Evolutionary conservation across 1,140 invertebrate species (phyloP).

Genomic region (Heterodera carotae): DNA sequence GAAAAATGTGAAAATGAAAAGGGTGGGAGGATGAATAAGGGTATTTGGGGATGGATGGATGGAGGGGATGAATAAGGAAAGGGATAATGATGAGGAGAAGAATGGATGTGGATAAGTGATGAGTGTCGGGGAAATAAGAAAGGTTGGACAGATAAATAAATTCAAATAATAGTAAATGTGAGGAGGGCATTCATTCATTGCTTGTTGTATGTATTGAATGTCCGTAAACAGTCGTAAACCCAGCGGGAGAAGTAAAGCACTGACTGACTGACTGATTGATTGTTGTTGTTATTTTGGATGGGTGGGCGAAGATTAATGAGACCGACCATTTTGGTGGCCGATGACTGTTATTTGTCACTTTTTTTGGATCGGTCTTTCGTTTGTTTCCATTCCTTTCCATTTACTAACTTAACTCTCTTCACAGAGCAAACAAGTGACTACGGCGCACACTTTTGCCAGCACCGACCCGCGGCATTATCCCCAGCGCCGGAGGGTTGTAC

Average conservation of each 20-base stretch:
- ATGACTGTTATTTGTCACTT: neutral
- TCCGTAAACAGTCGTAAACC: neutral
- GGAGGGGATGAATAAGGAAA: neutral
- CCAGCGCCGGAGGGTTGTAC: constrained; percentile 48
- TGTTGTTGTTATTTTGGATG: too few species aligned
- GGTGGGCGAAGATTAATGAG: neutral
- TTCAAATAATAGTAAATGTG: too few species aligned
- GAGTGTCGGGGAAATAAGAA: too few species aligned
- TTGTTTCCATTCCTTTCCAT: too few species aligned
- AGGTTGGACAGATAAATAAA: too few species aligned
- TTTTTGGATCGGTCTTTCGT: neutral
- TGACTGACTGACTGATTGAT: too few species aligned
- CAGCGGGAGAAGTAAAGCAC: neutral
- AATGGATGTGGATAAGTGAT: neutral
- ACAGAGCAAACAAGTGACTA: constrained; percentile 53
- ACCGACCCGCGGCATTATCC: constrained; percentile 53
- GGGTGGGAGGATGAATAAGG: too few species aligned
- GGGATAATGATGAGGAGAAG: neutral
- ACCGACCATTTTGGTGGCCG: neutral
- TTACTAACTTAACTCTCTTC: constrained; percentile 25
- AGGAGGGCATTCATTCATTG: too few species aligned
- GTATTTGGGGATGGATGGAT: too few species aligned
- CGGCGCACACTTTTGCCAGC: constrained; percentile 54
- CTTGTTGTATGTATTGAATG: too few species aligned
- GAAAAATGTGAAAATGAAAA: too few species aligned